Base-by-base conservation (phyloP, 2,113 vertebrate genomes). In the Pterocles gutturalis region DNA sequence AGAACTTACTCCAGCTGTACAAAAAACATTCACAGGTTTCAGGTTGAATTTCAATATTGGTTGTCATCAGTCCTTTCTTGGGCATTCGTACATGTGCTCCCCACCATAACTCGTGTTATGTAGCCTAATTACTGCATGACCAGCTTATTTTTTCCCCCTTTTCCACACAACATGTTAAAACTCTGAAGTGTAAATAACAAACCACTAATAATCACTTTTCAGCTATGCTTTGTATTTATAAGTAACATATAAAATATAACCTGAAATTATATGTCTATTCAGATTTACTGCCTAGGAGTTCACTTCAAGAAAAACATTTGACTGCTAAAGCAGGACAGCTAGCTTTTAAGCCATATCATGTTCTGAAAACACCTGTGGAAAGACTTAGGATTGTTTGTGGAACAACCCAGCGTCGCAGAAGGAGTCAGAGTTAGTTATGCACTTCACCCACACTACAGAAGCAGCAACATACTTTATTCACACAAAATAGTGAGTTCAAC, bases 41-140 rank as follows among this genome's bases (percentile, higher is more conserved):
- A 3, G 21, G 16, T 51, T 9, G 58, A 41, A 90, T 54, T 77
- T 80, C 73, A 49, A 3, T 57, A 62, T 2, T 55, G 34, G 31
- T 65, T 64, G n/a, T 24, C 72, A 81, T n/a, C 36, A 62, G 34
- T 60, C 15, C 26, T 91, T 66, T n/a, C 36, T 16, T 72, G 38
- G 36, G 16, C 21, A 82, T 75, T 89, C 3, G 1, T 34, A 46
- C 13, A 9, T 26, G 86, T n/a, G 14, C 31, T 71, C 45, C 34
- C 7, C 43, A 14, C 24, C 49, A 54, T 19, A 16, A 57, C 21
- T 57, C 25, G 21, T 54, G 4, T 60, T 84, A 31, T 0, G 0
- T 26, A n/a, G n/a, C 25, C 46, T 34, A 77, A 15, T 11, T 86
- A 61, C 29, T 83, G 16, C 29, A 65, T 14, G 21, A 69, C 3